Percentiles rank a stretch among this genome's conserved stretches.
Conservation (phyloP, 2,113 vertebrate genomes). For the Microtus pennsylvanicus region DNA sequence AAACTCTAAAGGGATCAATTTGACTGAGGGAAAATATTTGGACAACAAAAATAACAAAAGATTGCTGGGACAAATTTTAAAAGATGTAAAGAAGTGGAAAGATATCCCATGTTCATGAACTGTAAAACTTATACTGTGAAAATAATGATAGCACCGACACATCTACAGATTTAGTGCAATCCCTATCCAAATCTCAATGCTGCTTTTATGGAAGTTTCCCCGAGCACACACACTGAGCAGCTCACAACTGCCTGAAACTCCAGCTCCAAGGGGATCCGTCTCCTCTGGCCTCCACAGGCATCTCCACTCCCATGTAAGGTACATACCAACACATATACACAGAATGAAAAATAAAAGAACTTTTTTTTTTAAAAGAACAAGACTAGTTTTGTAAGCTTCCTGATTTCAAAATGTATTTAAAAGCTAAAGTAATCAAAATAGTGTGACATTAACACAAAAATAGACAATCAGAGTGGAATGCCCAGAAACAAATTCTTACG, state of each 20-base stretch:
- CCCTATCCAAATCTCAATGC: not conserved
- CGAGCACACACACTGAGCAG: not conserved
- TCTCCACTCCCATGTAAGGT: not conserved
- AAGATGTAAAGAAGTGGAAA: not conserved
- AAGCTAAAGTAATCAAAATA: not conserved
- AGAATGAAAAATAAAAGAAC: not conserved
- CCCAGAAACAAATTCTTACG: not conserved
- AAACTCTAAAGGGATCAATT: conserved; percentile 21
- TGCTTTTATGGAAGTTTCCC: not conserved
- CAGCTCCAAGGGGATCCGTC: too few species aligned
- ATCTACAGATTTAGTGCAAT: not conserved
- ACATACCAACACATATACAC: not conserved
- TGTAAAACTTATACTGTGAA: not conserved
- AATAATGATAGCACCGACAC: not conserved
- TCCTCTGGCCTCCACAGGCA: not conserved
- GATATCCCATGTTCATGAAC: not conserved
- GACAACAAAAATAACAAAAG: not conserved
- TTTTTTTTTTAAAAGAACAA: not conserved
- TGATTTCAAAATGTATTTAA: conserved; percentile 10
- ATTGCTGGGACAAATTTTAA: not conserved
- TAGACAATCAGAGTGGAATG: not conserved
- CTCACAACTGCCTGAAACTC: not conserved
- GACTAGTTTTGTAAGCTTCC: not conserved
- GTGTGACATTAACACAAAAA: not conserved
- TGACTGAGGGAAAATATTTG: not conserved